Conservation (phyloP, 1,140 invertebrate genomes). For the Drosophila takahashii region DNA sequence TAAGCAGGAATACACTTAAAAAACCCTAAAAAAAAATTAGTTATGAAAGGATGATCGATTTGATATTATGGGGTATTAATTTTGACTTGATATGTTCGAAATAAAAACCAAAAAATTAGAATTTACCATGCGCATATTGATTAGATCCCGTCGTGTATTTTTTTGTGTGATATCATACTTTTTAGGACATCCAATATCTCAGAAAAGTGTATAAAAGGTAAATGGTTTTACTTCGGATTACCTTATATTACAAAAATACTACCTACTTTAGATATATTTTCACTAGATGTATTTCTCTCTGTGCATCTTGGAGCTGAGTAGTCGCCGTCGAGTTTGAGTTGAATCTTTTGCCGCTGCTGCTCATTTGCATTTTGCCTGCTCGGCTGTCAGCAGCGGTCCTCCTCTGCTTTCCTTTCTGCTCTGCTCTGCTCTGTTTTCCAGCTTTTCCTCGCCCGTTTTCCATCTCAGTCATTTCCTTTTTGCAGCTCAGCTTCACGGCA, state of each 20-base stretch:
- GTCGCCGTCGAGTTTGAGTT: slow-evolving; percentile 10
- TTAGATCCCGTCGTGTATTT: no score
- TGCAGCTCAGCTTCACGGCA: slow-evolving; percentile 48
- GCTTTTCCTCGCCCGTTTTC: slow-evolving; percentile 14
- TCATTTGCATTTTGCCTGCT: slow-evolving; percentile 77
- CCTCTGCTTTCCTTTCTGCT: slow-evolving; percentile 17
- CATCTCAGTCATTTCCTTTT: slow-evolving; percentile 53
- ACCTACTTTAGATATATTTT: not conserved
- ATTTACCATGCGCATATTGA: no score
- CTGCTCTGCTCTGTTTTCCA: slow-evolving; percentile 12
- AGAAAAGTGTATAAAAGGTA: no score
- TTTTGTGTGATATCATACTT: no score
- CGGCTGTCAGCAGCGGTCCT: slow-evolving; percentile 43
- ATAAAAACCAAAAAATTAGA: no score
- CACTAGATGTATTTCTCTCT: not conserved
- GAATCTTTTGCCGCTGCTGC: slow-evolving; percentile 44
- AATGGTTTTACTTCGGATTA: no score
- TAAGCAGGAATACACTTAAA: slow-evolving; percentile 45
- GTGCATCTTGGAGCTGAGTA: slow-evolving; percentile 19
- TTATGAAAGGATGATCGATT: no score
- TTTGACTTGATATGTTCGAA: no score
- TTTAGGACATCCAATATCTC: no score
- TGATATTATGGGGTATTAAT: no score
- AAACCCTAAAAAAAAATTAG: no score
- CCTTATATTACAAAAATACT: no score